phyloP scores from a whole-genome alignment of 2,888 invertebrate species.

The Ormia ochracea region DNA sequence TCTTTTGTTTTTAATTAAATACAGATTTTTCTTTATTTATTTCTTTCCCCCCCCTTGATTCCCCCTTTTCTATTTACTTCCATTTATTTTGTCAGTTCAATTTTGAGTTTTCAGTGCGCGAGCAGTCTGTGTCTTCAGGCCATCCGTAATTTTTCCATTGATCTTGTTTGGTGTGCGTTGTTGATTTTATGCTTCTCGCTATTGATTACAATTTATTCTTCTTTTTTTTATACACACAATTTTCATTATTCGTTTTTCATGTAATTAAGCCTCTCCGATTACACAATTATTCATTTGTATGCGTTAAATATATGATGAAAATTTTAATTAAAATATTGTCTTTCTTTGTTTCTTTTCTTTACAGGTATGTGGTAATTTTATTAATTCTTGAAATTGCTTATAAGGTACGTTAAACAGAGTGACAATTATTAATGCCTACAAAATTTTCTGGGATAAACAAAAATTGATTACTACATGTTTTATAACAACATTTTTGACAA shows the following conservation, averaged over 20 bases:
- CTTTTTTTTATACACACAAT: no score
- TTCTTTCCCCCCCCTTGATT: conserved; percentile 9
- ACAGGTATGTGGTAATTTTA: conserved; percentile 55
- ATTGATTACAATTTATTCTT: conserved; percentile 45
- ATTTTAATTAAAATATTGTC: conserved; percentile 54
- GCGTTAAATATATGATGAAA: conserved; percentile 32
- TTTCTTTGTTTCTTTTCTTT: conserved; percentile 45
- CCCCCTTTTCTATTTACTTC: conserved; percentile 36
- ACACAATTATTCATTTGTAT: conserved; percentile 38
- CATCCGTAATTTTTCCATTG: conserved; percentile 56
- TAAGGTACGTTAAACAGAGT: conserved; percentile 4
- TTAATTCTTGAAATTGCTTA: background rate
- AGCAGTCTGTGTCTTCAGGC: conserved; percentile 55
- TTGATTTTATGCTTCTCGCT: conserved; percentile 36
- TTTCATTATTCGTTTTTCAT: no score
- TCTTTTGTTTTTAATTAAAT: conserved; percentile 46
- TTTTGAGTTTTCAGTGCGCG: conserved; percentile 4
- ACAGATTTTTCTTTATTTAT: conserved; percentile 50
- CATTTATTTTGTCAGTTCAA: conserved; percentile 37
- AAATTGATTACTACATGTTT: no score
- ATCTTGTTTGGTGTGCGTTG: conserved; percentile 43
- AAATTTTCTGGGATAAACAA: no score
- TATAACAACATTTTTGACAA: no score
- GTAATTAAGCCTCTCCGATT: conserved; percentile 30
- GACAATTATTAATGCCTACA: background rate